These are phyloP conservation scores for Eulemur coronatus DNA, from an alignment of 2,797 vertebrate genomes.

Conservation along the genomic window DNA sequence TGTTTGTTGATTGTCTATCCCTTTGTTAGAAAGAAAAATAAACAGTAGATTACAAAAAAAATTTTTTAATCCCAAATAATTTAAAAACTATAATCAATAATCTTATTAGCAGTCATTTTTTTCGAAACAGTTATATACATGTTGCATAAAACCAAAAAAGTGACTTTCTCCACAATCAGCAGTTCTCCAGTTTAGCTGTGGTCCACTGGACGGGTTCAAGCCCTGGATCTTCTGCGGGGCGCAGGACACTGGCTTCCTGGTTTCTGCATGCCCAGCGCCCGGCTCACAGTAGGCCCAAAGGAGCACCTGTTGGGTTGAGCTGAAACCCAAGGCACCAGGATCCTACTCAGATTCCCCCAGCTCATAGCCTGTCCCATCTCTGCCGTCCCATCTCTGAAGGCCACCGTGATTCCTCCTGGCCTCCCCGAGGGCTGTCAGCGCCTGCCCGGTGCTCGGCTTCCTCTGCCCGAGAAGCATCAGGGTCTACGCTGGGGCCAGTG, in stretches of 20 bases:
- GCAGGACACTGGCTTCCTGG: background rate
- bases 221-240: too few relatives aligned
- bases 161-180: background rate
- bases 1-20: background rate
- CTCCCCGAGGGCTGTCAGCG: background rate
- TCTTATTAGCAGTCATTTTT: background rate
- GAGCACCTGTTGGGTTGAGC: background rate
- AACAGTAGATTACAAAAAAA: too few relatives aligned
- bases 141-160: background rate
- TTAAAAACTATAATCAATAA: background rate
- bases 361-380: rapidly evolving
- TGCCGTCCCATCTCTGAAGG: background rate
- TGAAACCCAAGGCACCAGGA: background rate
- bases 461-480: background rate
- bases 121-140: background rate
- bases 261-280: too few relatives aligned
- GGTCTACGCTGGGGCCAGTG: rapidly evolving
- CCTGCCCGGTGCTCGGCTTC: too few relatives aligned
- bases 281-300: background rate
- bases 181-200: background rate
- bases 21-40: background rate
- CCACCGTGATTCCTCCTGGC: background rate
- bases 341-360: background rate
- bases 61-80: background rate
- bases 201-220: background rate